Base-by-base conservation (phyloP, 2,888 invertebrate genomes). In the Perithous albicinctus region DNA sequence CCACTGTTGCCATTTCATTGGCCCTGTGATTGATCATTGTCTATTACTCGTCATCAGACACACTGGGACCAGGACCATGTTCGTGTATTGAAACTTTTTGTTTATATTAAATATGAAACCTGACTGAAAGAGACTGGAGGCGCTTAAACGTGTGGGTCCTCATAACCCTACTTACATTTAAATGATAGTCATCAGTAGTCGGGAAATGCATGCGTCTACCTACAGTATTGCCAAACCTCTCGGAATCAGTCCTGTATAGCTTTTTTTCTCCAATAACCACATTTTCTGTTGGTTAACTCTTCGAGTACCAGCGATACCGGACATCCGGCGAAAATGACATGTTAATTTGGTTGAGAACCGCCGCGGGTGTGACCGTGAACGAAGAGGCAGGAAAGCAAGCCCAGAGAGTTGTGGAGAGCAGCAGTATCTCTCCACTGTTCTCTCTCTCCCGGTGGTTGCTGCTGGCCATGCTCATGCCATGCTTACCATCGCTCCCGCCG, bases 331-430 rank as follows among this genome's bases (percentile, higher is more conserved):
- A 82, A 75, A 35, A 43, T 29, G 12, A 59, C 51, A 56, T 59
- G 51, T 23, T 23, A 76, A 43, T 43, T 23, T 7, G 69, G 86
- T 86, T 90, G 91, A 90, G 89, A 80, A 84, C 85, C 90, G 83
- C 90, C 89, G 90, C 91, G 90, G 89, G 91, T 91, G 91, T 91
- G 91, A 91, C 91, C 91, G 91, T 91, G 91, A 91, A 91, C 91
- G 90, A 90, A 88, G 88, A 91, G 89, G 90, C 90, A 91, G 90
- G 86, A 89, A 91, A 90, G 91, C 90, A 91, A 91, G 89, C 89
- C n/a, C 89, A 54, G 78, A 89, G 88, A 89, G 88, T 89, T 89
- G 88, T 89, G 89, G 83, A 80, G 89, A 91, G 90, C 90, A 90
- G 88, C 75, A 72, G 78, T 72, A 78, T 78, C 54, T 77, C 78